Evolutionary conservation across 2,113 vertebrate species (phyloP), one percentile per base, ranked within the genome.

Genomic region (Corythaixoides concolor): DNA sequence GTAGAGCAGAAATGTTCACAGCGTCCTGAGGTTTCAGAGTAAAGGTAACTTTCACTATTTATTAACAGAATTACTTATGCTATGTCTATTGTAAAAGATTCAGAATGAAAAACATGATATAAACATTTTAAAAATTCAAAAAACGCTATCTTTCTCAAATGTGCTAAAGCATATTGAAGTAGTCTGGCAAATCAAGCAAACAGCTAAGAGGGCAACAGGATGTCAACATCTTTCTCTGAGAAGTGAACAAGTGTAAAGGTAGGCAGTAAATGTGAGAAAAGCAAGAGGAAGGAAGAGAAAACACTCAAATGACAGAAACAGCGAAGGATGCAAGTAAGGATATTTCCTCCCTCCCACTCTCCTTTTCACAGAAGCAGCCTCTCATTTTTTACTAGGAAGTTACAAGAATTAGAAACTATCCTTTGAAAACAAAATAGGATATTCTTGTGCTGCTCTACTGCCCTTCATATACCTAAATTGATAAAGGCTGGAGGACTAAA

Each of bases 201-300:
- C 22, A 72, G 33, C 79, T 86, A 91, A 86, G 19, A 79, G 82
- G 76, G 52, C 78, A 95, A 49, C 33, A 87, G 68, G 49, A 81
- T 89, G 92, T 60, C 80, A 93, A n/a, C 64, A 84, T 91, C 85
- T 95, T 96, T 79, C 70, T 82, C 81, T 93, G 83, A 89, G 76
- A 83, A 92, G 45, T 72, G 77, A 97, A 69, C 74, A 69, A 92
- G 77, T 62, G 39, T 94, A 94, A 93, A 93, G 83, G 91, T 89
- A 91, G 91, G 85, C 93, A 96, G 74, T 21, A 94, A 94, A 93
- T 76, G 91, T 94, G 87, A 94, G 89, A 94, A 95, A 92, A 96
- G 33, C 52, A 75, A 85, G 53, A 87, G 30, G 76, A 92, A 85
- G 52, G 39, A 86, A 39, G 26, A 91, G 68, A 93, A 96, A 95